phyloP scores from a whole-genome alignment of 2,888 invertebrate species.

The Sarcophaga subvicina region DNA sequence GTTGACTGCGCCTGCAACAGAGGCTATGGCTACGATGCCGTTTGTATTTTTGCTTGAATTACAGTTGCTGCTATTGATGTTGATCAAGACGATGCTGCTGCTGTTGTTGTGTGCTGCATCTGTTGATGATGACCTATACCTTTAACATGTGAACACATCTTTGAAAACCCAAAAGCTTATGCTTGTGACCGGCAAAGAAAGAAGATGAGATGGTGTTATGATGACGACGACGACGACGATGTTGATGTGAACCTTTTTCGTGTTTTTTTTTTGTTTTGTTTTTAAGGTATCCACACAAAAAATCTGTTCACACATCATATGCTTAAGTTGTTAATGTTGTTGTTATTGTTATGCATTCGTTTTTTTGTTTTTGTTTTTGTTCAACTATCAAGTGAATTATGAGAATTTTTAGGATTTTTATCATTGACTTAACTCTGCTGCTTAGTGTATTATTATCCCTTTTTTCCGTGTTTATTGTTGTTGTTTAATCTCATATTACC shows the following conservation, averaged over 20 bases:
- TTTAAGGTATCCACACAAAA: conserved; percentile 32
- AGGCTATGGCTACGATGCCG: too few relatives aligned
- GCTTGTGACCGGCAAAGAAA: conserved; percentile 34
- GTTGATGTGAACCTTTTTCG: conserved; percentile 60
- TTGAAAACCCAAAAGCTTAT: conserved; percentile 13
- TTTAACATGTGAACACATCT: conserved; percentile 26
- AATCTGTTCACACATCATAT: conserved; percentile 67
- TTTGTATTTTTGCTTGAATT: not conserved
- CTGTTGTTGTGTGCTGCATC: conserved; percentile 31
- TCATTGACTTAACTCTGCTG: conserved; percentile 63
- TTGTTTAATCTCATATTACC: conserved; percentile 61
- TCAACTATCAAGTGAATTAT: conserved; percentile 60
- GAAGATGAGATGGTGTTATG: conserved; percentile 64
- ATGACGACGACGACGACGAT: conserved; percentile 22
- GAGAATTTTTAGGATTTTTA: conserved; percentile 68
- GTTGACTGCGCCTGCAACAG: not conserved
- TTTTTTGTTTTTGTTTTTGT: not conserved
- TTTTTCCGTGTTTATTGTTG: not conserved
- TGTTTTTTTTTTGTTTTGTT: conserved; percentile 4
- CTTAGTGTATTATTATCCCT: conserved; percentile 59
- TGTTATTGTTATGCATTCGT: not conserved
- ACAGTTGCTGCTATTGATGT: conserved; percentile 26
- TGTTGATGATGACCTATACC: conserved; percentile 62
- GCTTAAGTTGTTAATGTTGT: conserved; percentile 34
- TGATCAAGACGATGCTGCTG: conserved; percentile 56